phyloP scores from a whole-genome alignment of 2,113 vertebrate genomes.

The Procavia capensis region DNA sequence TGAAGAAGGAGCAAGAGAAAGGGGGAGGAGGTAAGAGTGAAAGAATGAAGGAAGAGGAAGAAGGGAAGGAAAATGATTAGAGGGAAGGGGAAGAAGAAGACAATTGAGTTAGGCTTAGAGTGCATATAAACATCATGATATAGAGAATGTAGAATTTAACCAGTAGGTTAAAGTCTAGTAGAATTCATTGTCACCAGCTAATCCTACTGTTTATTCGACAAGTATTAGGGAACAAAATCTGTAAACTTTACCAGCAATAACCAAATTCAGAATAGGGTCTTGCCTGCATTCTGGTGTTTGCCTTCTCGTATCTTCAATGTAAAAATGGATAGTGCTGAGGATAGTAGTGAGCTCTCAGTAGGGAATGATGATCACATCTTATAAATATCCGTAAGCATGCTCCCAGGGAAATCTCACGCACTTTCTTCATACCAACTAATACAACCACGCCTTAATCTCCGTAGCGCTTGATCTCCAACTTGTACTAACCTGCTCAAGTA shows the following conservation, averaged over 20 bases:
- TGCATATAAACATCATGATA: not conserved
- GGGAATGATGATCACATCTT: not conserved
- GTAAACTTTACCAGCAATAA: not conserved
- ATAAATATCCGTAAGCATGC: not conserved
- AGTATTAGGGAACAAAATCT: not conserved
- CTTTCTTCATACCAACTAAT: not conserved
- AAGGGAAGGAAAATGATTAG: not conserved
- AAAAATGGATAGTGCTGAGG: not conserved
- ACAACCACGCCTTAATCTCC: not conserved
- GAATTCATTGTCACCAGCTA: not conserved
- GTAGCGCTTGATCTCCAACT: not conserved
- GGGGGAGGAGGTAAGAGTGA: not conserved
- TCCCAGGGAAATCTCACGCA: not conserved
- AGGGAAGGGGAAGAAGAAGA: not conserved
- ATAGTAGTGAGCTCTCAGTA: not conserved
- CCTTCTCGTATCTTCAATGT: not conserved
- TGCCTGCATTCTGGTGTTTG: not conserved
- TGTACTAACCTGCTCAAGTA: not conserved
- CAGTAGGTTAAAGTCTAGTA: not conserved
- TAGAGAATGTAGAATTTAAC: not conserved
- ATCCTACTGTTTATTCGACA: not conserved
- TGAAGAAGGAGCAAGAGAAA: not conserved
- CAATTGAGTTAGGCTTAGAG: not conserved
- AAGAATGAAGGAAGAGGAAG: no score
- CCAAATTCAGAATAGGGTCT: not conserved